Conservation (phyloP, 1,140 invertebrate genomes). For the Drosophila eugracilis region DNA sequence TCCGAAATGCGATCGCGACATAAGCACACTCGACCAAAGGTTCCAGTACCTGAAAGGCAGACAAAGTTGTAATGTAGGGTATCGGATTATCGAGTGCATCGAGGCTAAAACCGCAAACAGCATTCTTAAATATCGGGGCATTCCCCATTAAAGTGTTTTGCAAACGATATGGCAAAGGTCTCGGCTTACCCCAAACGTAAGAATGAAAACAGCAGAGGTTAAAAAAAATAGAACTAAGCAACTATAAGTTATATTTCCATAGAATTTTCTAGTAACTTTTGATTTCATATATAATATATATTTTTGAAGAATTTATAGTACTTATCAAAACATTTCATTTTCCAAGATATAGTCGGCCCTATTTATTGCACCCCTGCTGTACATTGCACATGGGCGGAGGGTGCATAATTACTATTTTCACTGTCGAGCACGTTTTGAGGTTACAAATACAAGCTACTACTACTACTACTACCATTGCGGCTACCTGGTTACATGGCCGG, state of each 20-base stretch:
- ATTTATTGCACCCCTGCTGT: constrained; percentile 7
- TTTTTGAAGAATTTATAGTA: too few relatives aligned
- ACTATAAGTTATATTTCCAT: not conserved
- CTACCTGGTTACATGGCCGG: constrained; percentile 24
- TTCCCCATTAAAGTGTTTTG: constrained; percentile 60
- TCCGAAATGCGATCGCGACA: constrained; percentile 92
- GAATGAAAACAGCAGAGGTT: not conserved
- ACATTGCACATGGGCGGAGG: not conserved
- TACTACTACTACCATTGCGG: constrained; percentile 1
- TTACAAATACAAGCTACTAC: constrained; percentile 47
- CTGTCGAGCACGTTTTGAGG: constrained; percentile 75
- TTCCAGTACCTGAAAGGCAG: constrained; percentile 92
- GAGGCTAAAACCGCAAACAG: constrained; percentile 34
- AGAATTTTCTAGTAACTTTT: not conserved
- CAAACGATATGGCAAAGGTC: constrained; percentile 56
- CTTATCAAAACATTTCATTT: too few relatives aligned
- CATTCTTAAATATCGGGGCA: constrained; percentile 49
- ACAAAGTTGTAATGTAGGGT: constrained; percentile 17
- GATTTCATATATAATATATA: too few relatives aligned
- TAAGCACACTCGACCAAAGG: constrained; percentile 95
- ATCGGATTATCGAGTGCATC: constrained; percentile 34
- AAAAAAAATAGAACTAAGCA: not conserved
- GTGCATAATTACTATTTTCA: constrained; percentile 69
- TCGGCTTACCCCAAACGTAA: constrained; percentile 12
- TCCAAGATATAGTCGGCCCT: too few relatives aligned